Percentiles rank a stretch among this genome's conserved stretches.
phyloP scores from a whole-genome alignment of 2,113 vertebrate species.

The Thryonomys swinderianus region DNA sequence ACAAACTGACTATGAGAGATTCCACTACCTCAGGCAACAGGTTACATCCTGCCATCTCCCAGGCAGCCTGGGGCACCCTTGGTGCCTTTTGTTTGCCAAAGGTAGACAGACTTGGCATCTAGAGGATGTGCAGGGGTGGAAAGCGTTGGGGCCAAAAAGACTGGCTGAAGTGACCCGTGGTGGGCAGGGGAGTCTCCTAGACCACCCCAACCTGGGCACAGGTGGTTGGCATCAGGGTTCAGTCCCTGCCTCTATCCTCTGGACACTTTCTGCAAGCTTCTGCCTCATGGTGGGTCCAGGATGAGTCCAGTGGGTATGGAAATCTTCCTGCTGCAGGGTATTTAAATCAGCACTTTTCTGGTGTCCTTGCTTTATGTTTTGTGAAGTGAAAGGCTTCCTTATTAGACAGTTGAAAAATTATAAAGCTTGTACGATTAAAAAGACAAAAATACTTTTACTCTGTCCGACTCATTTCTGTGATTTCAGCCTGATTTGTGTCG shows the following conservation, averaged over 20 bases:
- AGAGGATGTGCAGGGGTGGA: background rate
- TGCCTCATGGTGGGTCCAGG: background rate
- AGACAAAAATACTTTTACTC: background rate
- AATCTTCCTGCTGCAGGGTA: background rate
- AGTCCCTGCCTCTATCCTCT: background rate
- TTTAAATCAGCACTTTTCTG: background rate
- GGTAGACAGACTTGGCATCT: too few relatives aligned
- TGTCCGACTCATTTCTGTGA: background rate
- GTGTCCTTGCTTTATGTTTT: background rate
- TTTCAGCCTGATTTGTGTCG: background rate
- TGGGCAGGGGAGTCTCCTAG: background rate
- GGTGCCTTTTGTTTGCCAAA: background rate
- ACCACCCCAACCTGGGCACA: background rate
- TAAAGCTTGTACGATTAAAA: background rate
- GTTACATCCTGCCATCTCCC: background rate
- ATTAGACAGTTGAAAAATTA: background rate
- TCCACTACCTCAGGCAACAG: background rate
- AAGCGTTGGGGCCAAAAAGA: background rate
- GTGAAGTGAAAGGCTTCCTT: background rate
- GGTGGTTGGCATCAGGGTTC: accelerated
- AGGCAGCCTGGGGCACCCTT: background rate
- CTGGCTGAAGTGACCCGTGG: background rate
- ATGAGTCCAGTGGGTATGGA: too few relatives aligned
- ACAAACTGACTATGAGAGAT: background rate
- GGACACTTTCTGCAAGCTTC: too few relatives aligned